Conservation (phyloP, 2,888 invertebrate species). For the Ceriagrion tenellum region DNA sequence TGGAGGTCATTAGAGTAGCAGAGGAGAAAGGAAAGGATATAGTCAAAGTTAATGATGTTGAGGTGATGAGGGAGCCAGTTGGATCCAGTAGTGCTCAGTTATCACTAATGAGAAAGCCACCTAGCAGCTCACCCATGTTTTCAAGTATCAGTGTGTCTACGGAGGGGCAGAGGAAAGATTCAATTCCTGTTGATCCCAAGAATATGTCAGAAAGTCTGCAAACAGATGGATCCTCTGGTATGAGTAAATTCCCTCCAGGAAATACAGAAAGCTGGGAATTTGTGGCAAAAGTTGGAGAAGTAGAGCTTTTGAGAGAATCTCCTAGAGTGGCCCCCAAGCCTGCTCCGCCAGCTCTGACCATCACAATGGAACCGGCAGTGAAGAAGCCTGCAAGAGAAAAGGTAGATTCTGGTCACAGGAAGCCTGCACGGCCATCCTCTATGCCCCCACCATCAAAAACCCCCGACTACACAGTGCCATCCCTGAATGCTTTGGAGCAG, state of each 20-base stretch:
- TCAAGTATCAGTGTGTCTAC: not conserved
- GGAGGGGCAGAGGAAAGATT: not conserved
- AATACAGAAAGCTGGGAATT: slow-evolving; percentile 64
- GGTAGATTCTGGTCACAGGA: not conserved
- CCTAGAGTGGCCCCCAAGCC: slow-evolving; percentile 28
- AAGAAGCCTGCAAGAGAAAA: slow-evolving; percentile 36
- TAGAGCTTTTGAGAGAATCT: slow-evolving; percentile 40
- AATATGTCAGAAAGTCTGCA: not conserved
- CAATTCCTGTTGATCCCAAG: not conserved
- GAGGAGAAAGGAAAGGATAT: slow-evolving; percentile 49
- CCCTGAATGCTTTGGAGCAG: slow-evolving; percentile 28
- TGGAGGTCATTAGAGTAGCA: slow-evolving; percentile 43
- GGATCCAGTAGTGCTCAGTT: not conserved
- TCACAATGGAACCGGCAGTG: slow-evolving; percentile 1
- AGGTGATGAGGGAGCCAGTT: slow-evolving; percentile 55
- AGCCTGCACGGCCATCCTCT: slow-evolving; percentile 24
- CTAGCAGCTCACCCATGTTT: not conserved
- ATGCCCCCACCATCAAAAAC: slow-evolving; percentile 56
- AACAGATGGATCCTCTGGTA: not conserved
- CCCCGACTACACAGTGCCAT: not conserved
- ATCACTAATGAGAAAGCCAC: slow-evolving; percentile 29
- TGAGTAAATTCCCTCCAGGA: slow-evolving; percentile 54
- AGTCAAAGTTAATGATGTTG: slow-evolving; percentile 54
- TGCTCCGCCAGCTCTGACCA: slow-evolving; percentile 15
- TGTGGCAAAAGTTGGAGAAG: slow-evolving; percentile 53